A percentile compares a stretch with the other conserved stretches of the same genome.
These are phyloP conservation scores for Drosophila pseudoananassae DNA, from an alignment of 1,140 invertebrate species.

Conservation along the genomic window DNA sequence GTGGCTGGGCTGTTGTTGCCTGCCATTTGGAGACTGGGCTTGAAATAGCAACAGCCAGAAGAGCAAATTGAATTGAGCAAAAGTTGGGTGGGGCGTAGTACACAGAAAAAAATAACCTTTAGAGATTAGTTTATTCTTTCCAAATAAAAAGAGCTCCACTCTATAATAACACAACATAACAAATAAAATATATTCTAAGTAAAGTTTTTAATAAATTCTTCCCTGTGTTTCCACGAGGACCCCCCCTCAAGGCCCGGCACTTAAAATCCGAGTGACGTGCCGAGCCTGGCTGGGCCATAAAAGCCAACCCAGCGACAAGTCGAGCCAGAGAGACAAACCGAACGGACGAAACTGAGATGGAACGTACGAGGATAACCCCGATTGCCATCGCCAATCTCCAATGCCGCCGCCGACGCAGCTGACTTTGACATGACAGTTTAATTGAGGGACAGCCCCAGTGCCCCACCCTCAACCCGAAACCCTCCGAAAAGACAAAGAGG, in stretches of 20 bases:
- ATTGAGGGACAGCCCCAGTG: constrained; percentile 59
- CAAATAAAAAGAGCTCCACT: background rate
- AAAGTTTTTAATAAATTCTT: background rate
- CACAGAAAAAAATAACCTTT: background rate
- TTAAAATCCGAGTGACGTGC: constrained; percentile 43
- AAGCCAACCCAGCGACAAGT: constrained; percentile 24
- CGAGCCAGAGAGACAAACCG: background rate
- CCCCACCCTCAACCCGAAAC: background rate
- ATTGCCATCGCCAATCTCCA: constrained; percentile 34
- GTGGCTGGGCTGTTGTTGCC: constrained; percentile 10
- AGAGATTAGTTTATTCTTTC: background rate
- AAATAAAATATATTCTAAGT: background rate
- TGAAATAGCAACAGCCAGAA: constrained; percentile 41
- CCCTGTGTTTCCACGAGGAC: background rate
- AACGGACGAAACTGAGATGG: background rate
- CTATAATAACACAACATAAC: background rate
- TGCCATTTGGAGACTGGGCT: constrained; percentile 19
- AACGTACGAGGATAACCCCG: background rate
- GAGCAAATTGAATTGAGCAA: constrained; percentile 52
- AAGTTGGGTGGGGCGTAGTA: background rate
- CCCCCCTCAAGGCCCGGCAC: constrained; percentile 16
- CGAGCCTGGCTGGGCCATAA: constrained; percentile 35
- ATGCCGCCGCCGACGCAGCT: constrained; percentile 55
- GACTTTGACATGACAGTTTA: constrained; percentile 80
- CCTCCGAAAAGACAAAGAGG: constrained; percentile 13